Conservation (phyloP, 1,140 invertebrate genomes). For the Reticulitermes speratus region DNA sequence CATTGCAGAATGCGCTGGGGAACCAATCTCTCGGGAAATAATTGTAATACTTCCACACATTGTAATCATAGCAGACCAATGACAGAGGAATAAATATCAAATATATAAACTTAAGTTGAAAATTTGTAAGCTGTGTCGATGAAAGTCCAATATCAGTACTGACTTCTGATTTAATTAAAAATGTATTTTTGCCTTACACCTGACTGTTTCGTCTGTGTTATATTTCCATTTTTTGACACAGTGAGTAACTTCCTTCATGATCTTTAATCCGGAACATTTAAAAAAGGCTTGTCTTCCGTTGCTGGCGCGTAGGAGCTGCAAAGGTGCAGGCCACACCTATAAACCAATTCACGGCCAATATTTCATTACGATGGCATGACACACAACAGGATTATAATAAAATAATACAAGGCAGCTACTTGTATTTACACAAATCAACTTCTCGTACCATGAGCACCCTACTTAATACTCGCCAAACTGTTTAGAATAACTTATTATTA, state of each 20-base stretch:
- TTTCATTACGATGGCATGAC: background rate
- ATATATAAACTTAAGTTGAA: too few species aligned
- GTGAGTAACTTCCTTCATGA: background rate
- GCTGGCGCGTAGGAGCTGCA: background rate
- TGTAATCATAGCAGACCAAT: too few species aligned
- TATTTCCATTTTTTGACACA: background rate
- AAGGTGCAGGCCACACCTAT: background rate
- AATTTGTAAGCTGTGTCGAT: too few species aligned
- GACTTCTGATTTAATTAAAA: too few species aligned
- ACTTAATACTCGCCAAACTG: background rate
- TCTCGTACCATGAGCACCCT: background rate
- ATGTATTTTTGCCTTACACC: too few species aligned
- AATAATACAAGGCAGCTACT: background rate
- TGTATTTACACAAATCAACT: background rate
- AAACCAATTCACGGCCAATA: background rate
- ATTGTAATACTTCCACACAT: too few species aligned
- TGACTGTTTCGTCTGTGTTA: background rate
- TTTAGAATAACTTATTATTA: background rate
- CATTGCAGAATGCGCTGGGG: too few species aligned
- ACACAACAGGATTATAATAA: background rate
- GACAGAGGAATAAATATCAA: too few species aligned
- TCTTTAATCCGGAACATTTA: background rate
- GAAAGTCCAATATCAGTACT: too few species aligned
- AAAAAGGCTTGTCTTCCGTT: background rate
- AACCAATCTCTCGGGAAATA: too few species aligned